Percentiles rank a stretch among this genome's conserved stretches.
Conservation (phyloP, 2,113 vertebrate species). For the Neogobius melanostomus region DNA sequence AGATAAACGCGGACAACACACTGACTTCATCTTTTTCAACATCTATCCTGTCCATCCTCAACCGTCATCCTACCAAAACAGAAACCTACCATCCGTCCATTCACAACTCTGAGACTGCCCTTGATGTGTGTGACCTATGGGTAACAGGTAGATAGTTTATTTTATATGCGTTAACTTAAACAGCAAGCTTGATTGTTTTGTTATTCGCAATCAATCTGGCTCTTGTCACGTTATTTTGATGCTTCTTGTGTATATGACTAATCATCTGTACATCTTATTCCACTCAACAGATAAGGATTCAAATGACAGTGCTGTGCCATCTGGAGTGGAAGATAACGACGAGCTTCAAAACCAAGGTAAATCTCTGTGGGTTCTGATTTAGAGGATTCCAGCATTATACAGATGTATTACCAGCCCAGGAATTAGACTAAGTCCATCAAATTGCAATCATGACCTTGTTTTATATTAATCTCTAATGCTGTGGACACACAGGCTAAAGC, state of each 20-base stretch:
- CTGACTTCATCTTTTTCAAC: slow-evolving; percentile 83
- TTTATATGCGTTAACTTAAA: not conserved
- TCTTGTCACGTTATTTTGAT: no score
- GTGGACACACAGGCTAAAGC: slow-evolving; percentile 11
- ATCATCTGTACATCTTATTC: not conserved
- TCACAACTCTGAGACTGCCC: slow-evolving; percentile 24
- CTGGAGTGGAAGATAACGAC: slow-evolving; percentile 65
- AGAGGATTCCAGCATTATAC: slow-evolving; percentile 57
- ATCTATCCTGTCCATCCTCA: slow-evolving; percentile 88
- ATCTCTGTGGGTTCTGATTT: slow-evolving; percentile 37
- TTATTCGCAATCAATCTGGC: not conserved
- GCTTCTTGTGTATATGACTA: not conserved
- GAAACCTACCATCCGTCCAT: slow-evolving; percentile 34
- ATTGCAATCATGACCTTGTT: slow-evolving; percentile 70
- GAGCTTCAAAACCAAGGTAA: slow-evolving; percentile 66
- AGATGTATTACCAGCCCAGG: slow-evolving; percentile 62
- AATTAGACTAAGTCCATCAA: slow-evolving; percentile 71
- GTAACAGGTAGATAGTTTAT: slow-evolving; percentile 57
- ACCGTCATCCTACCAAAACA: slow-evolving; percentile 81
- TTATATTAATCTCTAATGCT: slow-evolving; percentile 61
- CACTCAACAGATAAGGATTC: slow-evolving; percentile 65
- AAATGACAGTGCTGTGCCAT: slow-evolving; percentile 51
- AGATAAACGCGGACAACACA: slow-evolving; percentile 82
- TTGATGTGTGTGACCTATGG: slow-evolving; percentile 51
- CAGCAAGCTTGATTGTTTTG: not conserved